These are phyloP conservation scores for Poecilia velifera DNA, from an alignment of 2,797 vertebrate genomes.

Conservation along the genomic window DNA sequence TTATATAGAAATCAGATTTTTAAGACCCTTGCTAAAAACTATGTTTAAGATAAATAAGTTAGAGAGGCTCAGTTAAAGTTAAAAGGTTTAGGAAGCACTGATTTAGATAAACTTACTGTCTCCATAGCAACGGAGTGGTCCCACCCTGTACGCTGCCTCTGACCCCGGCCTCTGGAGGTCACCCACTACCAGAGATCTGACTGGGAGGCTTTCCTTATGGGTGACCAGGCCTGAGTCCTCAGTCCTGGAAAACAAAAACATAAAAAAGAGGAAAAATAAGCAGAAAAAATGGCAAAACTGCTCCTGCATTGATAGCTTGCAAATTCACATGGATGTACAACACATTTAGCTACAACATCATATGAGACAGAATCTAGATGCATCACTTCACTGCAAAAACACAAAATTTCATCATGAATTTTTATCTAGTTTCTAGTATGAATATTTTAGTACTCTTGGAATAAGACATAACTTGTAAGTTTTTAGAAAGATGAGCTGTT, in stretches of 20 bases:
- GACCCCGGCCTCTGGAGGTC: slow-evolving; percentile 87
- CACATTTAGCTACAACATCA: background rate
- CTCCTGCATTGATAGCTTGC: background rate
- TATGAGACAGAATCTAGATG: background rate
- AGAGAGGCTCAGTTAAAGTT: background rate
- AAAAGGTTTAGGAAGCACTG: background rate
- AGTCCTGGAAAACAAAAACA: slow-evolving; percentile 73
- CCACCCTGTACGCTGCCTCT: slow-evolving; percentile 89
- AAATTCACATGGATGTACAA: background rate
- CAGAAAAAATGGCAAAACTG: background rate
- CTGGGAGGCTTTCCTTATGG: slow-evolving; percentile 90
- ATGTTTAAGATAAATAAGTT: background rate
- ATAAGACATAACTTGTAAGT: too few species aligned
- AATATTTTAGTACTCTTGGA: too few species aligned
- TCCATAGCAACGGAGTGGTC: slow-evolving; percentile 88
- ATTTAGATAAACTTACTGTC: slow-evolving; percentile 86
- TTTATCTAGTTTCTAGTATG: too few species aligned
- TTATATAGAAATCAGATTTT: background rate
- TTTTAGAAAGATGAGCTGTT: too few species aligned
- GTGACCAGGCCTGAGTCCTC: slow-evolving; percentile 91
- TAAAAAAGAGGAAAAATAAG: background rate
- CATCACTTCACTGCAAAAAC: background rate
- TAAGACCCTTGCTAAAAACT: background rate
- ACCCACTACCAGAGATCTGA: slow-evolving; percentile 87
- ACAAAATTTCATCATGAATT: too few species aligned